A percentile compares a stretch with the other conserved stretches of the same genome.
Conservation (phyloP, 2,888 invertebrate genomes). For the Sinhomidia bicolor region DNA sequence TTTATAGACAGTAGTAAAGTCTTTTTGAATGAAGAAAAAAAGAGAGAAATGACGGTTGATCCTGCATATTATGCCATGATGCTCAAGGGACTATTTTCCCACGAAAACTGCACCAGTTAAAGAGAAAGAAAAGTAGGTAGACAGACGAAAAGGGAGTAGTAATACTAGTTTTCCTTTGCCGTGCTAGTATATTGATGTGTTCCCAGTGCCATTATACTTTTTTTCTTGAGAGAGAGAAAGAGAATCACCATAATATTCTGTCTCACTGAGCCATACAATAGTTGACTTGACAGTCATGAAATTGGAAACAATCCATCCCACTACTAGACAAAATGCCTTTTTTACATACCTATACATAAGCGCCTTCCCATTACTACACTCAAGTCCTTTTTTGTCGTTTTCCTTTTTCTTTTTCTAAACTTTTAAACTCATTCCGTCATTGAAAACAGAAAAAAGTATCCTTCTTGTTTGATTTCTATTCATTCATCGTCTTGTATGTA, state of each 20-base stretch:
- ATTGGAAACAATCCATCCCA: slow-evolving; percentile 78
- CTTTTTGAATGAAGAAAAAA: slow-evolving; percentile 17
- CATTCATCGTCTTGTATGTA: background rate
- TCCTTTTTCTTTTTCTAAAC: slow-evolving; percentile 50
- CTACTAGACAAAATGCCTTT: slow-evolving; percentile 40
- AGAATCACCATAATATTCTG: slow-evolving; percentile 60
- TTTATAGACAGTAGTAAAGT: slow-evolving; percentile 46
- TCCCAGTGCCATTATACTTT: slow-evolving; percentile 37
- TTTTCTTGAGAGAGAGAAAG: too few species aligned
- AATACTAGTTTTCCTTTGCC: background rate
- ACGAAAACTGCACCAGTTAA: slow-evolving; percentile 51
- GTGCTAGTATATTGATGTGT: slow-evolving; percentile 38
- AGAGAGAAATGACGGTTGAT: slow-evolving; percentile 60
- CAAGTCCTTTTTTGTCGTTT: slow-evolving; percentile 36
- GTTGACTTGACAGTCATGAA: slow-evolving; percentile 75
- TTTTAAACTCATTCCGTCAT: slow-evolving; percentile 59
- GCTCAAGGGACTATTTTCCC: slow-evolving; percentile 70
- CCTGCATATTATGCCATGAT: slow-evolving; percentile 61
- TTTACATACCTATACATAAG: background rate
- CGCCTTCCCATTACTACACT: background rate
- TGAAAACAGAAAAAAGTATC: slow-evolving; percentile 47
- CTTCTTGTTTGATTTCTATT: slow-evolving; percentile 62
- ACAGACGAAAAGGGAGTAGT: background rate
- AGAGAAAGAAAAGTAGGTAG: slow-evolving; percentile 46
- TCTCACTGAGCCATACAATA: slow-evolving; percentile 70